Conservation (phyloP, 1,140 invertebrate genomes). For the Eumeta japonica region DNA sequence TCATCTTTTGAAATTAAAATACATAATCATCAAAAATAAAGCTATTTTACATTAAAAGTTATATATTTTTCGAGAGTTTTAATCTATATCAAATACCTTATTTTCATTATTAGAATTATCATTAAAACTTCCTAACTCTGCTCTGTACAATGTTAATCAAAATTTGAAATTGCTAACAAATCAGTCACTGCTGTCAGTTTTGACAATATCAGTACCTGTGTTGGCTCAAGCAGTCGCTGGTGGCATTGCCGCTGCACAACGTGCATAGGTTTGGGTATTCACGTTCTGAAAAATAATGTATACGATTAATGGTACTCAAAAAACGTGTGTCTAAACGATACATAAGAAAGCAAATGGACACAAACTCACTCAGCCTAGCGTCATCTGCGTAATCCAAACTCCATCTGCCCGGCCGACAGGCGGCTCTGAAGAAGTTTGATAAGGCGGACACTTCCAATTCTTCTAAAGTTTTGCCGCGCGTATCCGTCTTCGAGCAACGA, state of each 20-base stretch:
- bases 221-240: conserved; percentile 22
- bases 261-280: conserved; percentile 36
- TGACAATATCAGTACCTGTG: conserved; percentile 14
- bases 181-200: neutral
- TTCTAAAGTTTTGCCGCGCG: conserved; percentile 36
- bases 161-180: neutral
- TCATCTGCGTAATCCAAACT: conserved; percentile 55
- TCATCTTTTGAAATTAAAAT: too few relatives aligned
- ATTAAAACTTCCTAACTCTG: too few relatives aligned
- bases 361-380: conserved; percentile 60
- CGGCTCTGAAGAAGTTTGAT: conserved; percentile 59
- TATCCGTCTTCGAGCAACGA: conserved; percentile 23
- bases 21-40: too few relatives aligned
- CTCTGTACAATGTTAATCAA: too few relatives aligned
- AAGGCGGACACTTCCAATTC: conserved; percentile 60
- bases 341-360: neutral
- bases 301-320: too few relatives aligned
- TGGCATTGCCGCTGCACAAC: conserved; percentile 27
- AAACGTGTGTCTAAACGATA: too few relatives aligned
- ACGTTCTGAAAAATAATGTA: conserved; percentile 21
- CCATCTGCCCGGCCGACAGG: conserved; percentile 70
- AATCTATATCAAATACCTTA: too few relatives aligned
- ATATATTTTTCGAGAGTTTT: too few relatives aligned
- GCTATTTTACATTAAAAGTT: too few relatives aligned
- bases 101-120: neutral